Evolutionary conservation across 2,888 invertebrate species (phyloP).

Genomic region (Spatulosminthurus flaviceps): DNA sequence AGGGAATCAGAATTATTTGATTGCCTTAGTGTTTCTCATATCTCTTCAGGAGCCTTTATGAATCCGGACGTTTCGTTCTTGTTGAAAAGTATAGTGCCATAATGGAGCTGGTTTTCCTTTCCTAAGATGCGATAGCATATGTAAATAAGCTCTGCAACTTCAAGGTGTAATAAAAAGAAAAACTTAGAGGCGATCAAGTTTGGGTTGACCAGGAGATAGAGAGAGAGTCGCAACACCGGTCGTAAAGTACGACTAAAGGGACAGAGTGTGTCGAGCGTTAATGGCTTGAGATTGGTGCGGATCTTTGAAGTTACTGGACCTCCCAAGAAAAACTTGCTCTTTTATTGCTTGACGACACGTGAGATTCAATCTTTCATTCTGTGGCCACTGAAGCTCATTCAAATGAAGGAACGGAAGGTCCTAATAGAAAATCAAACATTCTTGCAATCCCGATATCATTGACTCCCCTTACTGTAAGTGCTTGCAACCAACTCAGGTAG

Average conservation of each 20-base stretch:
- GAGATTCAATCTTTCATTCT: slow-evolving; percentile 41
- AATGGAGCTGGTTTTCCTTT: no score
- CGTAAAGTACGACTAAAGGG: slow-evolving; percentile 24
- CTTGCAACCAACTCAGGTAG: no score
- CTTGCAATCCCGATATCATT: no score
- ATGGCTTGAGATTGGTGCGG: slow-evolving; percentile 21
- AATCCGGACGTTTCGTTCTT: no score
- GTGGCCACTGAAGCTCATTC: slow-evolving; percentile 10
- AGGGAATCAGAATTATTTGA: not conserved
- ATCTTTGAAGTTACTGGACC: slow-evolving; percentile 51
- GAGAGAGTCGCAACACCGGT: slow-evolving; percentile 11
- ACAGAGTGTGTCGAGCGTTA: slow-evolving; percentile 29
- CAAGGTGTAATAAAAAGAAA: slow-evolving; percentile 9
- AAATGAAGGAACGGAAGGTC: not conserved
- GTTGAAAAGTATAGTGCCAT: no score
- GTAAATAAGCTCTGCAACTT: not conserved
- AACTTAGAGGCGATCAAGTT: not conserved
- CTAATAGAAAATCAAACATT: no score
- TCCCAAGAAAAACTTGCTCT: slow-evolving; percentile 60
- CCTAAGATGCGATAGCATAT: no score
- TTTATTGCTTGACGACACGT: slow-evolving; percentile 61
- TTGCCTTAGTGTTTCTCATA: not conserved
- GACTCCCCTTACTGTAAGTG: no score
- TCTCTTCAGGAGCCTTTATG: not conserved
- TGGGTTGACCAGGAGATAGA: slow-evolving; percentile 4